These are phyloP conservation scores for Sebastes oblongus DNA, from an alignment of 2,797 vertebrate species.

Conservation along the genomic window DNA sequence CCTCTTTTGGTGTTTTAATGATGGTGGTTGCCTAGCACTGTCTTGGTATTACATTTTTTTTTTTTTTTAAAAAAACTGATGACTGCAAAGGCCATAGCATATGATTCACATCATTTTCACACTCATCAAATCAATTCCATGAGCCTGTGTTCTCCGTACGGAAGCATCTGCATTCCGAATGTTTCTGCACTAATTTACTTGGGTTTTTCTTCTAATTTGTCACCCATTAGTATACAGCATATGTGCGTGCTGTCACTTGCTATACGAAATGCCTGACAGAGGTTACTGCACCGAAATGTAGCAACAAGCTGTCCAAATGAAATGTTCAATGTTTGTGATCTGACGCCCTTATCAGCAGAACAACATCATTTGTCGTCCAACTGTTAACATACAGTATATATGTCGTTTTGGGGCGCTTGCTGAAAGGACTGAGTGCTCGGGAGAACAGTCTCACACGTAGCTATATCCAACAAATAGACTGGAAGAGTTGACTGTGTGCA, in stretches of 20 bases:
- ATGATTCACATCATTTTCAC: neutral
- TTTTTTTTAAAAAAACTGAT: neutral
- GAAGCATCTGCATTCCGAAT: neutral
- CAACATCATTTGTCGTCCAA: neutral
- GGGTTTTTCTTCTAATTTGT: neutral
- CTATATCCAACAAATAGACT: conserved; percentile 7
- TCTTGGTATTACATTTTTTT: neutral
- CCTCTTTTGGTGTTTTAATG: neutral
- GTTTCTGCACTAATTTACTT: neutral
- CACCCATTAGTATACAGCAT: neutral
- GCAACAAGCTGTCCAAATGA: neutral
- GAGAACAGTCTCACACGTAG: neutral
- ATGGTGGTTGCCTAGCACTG: neutral
- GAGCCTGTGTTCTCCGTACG: neutral
- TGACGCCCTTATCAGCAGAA: neutral
- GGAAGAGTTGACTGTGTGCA: neutral
- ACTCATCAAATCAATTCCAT: neutral
- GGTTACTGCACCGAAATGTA: neutral
- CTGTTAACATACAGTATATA: neutral
- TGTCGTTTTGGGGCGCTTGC: neutral
- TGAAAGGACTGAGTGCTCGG: conserved; percentile 10
- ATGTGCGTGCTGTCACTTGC: neutral
- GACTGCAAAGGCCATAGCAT: neutral
- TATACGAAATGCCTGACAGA: neutral
- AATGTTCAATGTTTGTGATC: neutral